Percentiles rank a stretch among this genome's conserved stretches.
phyloP scores from a whole-genome alignment of 2,797 vertebrate species.

The Lepilemur septentrionalis region DNA sequence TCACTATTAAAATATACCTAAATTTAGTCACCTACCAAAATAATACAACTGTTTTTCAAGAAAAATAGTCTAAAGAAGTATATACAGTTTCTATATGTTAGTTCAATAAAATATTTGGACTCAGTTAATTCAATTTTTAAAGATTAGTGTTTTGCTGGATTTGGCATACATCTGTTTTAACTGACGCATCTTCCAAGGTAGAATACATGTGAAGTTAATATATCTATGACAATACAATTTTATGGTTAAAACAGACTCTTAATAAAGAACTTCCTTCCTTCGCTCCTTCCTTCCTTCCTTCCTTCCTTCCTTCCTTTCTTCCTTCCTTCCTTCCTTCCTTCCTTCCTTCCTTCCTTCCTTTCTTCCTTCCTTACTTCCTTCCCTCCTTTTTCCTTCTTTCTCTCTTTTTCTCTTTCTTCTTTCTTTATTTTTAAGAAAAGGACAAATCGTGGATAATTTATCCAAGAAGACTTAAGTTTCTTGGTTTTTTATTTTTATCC shows the following conservation, averaged over 20 bases:
- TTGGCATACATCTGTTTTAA: not conserved
- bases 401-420: too few relatives aligned
- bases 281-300: fast-evolving
- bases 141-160: not conserved
- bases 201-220: not conserved
- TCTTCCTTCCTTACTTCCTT: too few relatives aligned
- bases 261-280: not conserved
- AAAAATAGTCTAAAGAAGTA: constrained; percentile 32
- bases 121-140: not conserved
- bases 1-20: not conserved
- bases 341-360: too few relatives aligned
- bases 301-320: too few relatives aligned
- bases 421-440: not conserved
- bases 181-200: not conserved
- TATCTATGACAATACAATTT: not conserved
- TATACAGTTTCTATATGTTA: not conserved
- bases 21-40: not conserved
- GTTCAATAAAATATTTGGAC: not conserved
- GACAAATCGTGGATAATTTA: not conserved
- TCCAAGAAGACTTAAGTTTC: not conserved
- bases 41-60: not conserved
- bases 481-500: not conserved
- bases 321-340: fast-evolving
- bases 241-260: not conserved
- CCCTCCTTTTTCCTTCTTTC: fast-evolving